Evolutionary conservation across 2,888 invertebrate genomes (phyloP), one percentile per base, ranked within the genome.

Genomic region (Linnaemya tessellans): DNA sequence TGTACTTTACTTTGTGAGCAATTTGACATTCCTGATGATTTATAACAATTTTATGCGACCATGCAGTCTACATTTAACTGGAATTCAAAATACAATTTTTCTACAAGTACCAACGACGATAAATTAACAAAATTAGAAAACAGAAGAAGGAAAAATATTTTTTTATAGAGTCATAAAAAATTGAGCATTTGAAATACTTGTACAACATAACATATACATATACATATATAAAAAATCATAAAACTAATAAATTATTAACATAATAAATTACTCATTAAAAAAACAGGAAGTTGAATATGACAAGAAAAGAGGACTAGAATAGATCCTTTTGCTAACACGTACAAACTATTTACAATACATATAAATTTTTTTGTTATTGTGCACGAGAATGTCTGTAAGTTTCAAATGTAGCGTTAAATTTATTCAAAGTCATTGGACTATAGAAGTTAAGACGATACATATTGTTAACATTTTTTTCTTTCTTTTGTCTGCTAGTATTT

Each of bases 161-260:
- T 13, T 68, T 62, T 60, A 78, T 67, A 67, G 77, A 78, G 67
- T 62, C 78, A 58, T 83, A 79, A 83, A 77, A 56, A 41, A 60
- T 68, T 79, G 38, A 80, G 70, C 73, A 74, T 68, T 64, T 35
- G 54, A 56, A 70, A 22, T 60, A 49, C 38, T 51, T 30, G 13
- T 80, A 65, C 62, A 65, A 56, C 56, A 56, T 70, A 18, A 15
- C 18, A 30, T 30, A 5, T 3, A 22, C 73, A 64, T 41, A n/a
- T n/a, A n/a, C 46, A 68, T 30, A 22, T 78, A 64, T 41, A 74
- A 25, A 71, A 80, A 80, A 86, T 80, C 79, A 80, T 77, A 83
- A 84, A 83, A 83, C 73, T 73, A 80, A 84, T 80, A 84, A 86
- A 84, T 86, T 86, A 81, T 81, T 81, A 78, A 81, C 77, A 65